phyloP scores from a whole-genome alignment of 2,888 invertebrate genomes.

The Cylindroiulus punctatus region DNA sequence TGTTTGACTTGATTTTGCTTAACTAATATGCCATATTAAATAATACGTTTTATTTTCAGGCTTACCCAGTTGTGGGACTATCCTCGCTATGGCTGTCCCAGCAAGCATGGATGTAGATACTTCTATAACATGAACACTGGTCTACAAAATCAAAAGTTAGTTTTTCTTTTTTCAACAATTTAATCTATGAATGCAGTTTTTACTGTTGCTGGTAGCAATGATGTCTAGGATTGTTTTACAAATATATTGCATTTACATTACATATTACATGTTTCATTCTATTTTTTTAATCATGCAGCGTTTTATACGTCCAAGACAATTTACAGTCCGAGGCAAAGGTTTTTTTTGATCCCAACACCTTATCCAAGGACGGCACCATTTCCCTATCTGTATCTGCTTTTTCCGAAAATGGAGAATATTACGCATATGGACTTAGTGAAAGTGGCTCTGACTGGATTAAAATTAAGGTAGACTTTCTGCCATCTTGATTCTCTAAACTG shows the following conservation, averaged over 20 bases:
- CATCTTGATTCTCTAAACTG: too few species aligned
- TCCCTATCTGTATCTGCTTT: constrained; percentile 80
- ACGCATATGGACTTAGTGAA: constrained; percentile 90
- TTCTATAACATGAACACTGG: constrained; percentile 94
- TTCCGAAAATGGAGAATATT: constrained; percentile 87
- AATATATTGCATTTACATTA: too few species aligned
- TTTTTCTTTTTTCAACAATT: neutral
- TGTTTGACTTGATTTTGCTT: too few species aligned
- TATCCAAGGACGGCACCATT: constrained; percentile 89
- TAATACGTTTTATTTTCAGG: constrained; percentile 64
- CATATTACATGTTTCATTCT: neutral
- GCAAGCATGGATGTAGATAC: constrained; percentile 82
- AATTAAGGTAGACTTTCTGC: constrained; percentile 69
- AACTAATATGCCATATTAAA: too few species aligned
- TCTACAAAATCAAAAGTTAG: constrained; percentile 92
- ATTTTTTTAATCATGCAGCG: constrained; percentile 70
- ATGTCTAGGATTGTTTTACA: too few species aligned
- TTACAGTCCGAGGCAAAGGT: constrained; percentile 80
- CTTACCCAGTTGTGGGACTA: constrained; percentile 94
- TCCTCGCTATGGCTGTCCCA: constrained; percentile 92
- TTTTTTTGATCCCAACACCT: constrained; percentile 93
- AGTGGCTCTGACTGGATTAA: constrained; percentile 98
- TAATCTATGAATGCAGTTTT: too few species aligned
- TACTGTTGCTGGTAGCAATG: too few species aligned
- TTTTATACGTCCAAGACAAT: constrained; percentile 86